Evolutionary conservation across 2,113 vertebrate species (phyloP).

Genomic region (Lophius piscatorius): DNA sequence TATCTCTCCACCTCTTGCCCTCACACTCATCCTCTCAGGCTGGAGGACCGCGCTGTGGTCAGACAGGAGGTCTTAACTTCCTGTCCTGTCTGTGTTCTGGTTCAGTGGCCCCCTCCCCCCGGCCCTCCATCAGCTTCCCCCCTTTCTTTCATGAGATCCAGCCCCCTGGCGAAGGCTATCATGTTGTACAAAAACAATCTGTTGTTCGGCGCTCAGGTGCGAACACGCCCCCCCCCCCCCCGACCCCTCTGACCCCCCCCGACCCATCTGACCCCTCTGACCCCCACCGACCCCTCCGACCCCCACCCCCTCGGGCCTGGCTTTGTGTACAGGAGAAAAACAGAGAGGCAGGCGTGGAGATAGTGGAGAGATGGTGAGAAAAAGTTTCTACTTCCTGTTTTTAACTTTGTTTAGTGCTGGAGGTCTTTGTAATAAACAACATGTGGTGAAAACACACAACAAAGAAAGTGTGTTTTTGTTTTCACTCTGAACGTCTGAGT

Average conservation of each 20-base stretch:
- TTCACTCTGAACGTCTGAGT: too few relatives aligned
- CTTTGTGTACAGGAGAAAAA: too few relatives aligned
- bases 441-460: too few relatives aligned
- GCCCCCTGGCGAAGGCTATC: conserved; percentile 67
- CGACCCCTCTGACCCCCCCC: too few relatives aligned
- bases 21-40: conserved; percentile 18
- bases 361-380: conserved; percentile 38
- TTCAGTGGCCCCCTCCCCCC: conserved; percentile 30
- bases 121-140: conserved; percentile 8
- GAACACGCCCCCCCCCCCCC: too few relatives aligned
- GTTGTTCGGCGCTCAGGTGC: conserved; percentile 63
- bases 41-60: conserved; percentile 54
- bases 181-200: conserved; percentile 62
- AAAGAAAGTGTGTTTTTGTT: too few relatives aligned
- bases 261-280: too few relatives aligned
- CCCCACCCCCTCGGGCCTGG: too few relatives aligned
- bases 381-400: too few relatives aligned
- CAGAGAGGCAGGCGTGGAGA: conserved; percentile 29
- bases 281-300: too few relatives aligned
- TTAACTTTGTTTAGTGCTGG: too few relatives aligned
- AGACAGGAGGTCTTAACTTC: conserved; percentile 41
- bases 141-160: conserved; percentile 42
- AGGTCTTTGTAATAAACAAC: too few relatives aligned
- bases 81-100: conserved; percentile 36
- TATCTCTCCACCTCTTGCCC: conserved; percentile 45